Conservation (phyloP, 2,797 vertebrate genomes). For the Arctocebus calabarensis region DNA sequence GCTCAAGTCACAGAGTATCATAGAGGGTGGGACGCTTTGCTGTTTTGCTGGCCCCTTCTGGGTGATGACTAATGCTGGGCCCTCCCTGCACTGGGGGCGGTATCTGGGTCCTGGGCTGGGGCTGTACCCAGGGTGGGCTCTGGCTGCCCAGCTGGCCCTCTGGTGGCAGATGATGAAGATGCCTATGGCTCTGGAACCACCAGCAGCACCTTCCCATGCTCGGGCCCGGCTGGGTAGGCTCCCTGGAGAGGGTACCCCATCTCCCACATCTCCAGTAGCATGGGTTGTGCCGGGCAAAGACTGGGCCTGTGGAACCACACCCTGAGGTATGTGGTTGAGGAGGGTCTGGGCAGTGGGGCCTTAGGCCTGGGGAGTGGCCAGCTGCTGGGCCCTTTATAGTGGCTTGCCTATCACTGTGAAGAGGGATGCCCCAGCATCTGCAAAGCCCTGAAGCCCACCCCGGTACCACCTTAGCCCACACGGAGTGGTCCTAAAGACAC, state of each 20-base stretch:
- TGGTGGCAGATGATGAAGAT: neutral
- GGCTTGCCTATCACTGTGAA: neutral
- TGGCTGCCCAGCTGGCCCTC: neutral
- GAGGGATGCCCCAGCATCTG: neutral
- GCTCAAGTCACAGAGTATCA: neutral
- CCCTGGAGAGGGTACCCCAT: neutral
- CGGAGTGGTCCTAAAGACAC: fast-evolving
- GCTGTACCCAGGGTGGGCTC: no score
- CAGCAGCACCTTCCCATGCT: neutral
- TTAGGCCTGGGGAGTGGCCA: no score
- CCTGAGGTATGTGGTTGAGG: neutral
- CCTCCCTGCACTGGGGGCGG: neutral
- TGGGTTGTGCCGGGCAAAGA: fast-evolving
- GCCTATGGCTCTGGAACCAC: neutral
- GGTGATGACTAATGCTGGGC: no score
- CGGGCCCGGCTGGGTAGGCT: neutral
- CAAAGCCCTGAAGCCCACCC: neutral
- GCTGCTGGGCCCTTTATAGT: neutral
- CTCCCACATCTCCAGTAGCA: neutral
- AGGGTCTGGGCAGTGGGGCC: neutral
- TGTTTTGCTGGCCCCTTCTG: neutral
- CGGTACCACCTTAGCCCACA: neutral
- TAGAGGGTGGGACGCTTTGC: neutral
- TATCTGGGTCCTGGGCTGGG: neutral
- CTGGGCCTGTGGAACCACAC: neutral